Evolutionary conservation across 2,113 vertebrate species (phyloP).

Genomic region (Ptilorrhoa leucosticta): DNA sequence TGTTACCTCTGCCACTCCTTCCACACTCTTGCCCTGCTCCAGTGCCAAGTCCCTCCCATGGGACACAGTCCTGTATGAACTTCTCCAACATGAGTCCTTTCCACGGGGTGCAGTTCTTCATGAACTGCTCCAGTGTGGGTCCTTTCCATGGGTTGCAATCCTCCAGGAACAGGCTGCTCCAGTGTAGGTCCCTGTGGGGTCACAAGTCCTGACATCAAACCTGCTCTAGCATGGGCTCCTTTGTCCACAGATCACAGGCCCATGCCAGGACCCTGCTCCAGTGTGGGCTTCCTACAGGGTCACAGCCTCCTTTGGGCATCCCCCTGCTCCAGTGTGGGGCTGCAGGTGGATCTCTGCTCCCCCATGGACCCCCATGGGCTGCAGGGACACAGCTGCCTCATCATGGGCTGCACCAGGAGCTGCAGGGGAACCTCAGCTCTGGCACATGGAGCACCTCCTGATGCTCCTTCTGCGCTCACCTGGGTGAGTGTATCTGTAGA

Average conservation of each 20-base stretch:
- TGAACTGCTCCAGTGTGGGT: accelerated
- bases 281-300: neutral
- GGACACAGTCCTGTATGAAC: neutral
- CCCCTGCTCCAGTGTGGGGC: accelerated
- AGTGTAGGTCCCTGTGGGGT: neutral
- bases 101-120: neutral
- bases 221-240: accelerated
- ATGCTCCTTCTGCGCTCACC: neutral
- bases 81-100: neutral
- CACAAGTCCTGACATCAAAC: neutral
- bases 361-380: neutral
- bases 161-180: neutral
- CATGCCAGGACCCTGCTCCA: neutral
- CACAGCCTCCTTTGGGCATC: neutral
- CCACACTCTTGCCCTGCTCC: neutral
- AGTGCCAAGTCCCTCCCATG: neutral
- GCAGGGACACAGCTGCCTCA: neutral
- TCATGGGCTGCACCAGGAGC: neutral
- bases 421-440: neutral
- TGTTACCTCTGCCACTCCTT: neutral
- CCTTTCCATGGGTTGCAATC: neutral
- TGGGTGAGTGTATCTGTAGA: neutral
- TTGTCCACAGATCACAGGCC: neutral
- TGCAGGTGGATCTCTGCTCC: neutral
- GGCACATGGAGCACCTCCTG: neutral